phyloP scores from a whole-genome alignment of 1,140 invertebrate genomes.

The Lysiphlebus fabarum region DNA sequence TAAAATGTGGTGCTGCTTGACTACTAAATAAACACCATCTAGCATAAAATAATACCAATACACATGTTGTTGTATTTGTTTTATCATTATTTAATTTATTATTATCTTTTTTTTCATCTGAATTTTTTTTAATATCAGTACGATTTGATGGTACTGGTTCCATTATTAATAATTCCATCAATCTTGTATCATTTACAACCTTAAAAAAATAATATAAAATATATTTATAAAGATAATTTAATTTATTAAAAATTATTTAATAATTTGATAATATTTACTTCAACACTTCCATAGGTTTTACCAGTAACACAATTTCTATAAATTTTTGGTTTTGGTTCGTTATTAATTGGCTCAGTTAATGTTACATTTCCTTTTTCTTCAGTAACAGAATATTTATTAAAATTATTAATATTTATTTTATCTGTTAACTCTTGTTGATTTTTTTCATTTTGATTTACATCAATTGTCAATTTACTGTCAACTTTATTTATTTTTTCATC shows the following conservation, averaged over 20 bases:
- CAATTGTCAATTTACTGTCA: too few species aligned
- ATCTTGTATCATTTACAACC: conserved; percentile 59
- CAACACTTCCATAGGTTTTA: conserved; percentile 44
- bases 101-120: conserved; percentile 21
- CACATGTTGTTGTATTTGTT: conserved; percentile 65
- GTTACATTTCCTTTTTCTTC: conserved; percentile 11
- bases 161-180: conserved; percentile 57
- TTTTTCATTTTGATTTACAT: too few species aligned
- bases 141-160: conserved; percentile 56
- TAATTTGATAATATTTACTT: conserved; percentile 34
- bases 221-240: conserved; percentile 18
- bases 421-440: too few species aligned
- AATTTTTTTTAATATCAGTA: conserved; percentile 33
- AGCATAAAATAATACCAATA: conserved; percentile 84
- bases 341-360: conserved; percentile 8
- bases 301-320: conserved; percentile 42
- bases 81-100: conserved; percentile 33
- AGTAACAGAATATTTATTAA: too few species aligned
- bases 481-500: too few species aligned
- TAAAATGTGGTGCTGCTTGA: conserved; percentile 83
- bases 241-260: conserved; percentile 8
- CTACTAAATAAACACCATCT: conserved; percentile 85
- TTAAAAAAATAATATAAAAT: conserved; percentile 29
- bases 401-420: too few species aligned
- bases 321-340: conserved; percentile 21